phyloP scores from a whole-genome alignment of 2,113 vertebrate genomes.

The Alligator sinensis region DNA sequence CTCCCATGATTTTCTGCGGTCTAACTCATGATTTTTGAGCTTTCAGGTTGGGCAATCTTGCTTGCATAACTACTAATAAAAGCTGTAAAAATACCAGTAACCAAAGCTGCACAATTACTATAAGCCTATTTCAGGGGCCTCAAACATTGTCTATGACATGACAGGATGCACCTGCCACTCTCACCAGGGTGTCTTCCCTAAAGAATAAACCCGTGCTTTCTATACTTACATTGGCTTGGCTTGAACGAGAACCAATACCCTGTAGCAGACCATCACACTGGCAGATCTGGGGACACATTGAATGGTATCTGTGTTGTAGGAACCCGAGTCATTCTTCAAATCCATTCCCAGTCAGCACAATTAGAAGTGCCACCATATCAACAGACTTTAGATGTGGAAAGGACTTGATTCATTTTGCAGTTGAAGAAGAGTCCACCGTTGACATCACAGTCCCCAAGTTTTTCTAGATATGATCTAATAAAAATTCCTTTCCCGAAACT shows the following conservation, averaged over 20 bases:
- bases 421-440: neutral
- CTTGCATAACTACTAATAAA: neutral
- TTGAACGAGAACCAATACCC: too few species aligned
- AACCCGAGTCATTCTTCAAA: too few species aligned
- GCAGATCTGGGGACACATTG: too few species aligned
- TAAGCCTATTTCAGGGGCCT: neutral
- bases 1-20: too few species aligned
- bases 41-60: too few species aligned
- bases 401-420: neutral
- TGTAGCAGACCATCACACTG: too few species aligned
- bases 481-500: neutral
- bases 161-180: neutral
- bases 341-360: neutral
- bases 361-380: neutral
- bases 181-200: neutral
- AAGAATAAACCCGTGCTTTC: neutral
- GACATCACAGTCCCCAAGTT: neutral
- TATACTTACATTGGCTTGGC: neutral
- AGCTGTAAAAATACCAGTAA: neutral
- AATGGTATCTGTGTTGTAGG: too few species aligned
- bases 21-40: too few species aligned
- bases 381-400: neutral
- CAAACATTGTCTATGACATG: neutral
- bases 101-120: too few species aligned
- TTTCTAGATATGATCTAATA: neutral